phyloP scores from a whole-genome alignment of 2,797 vertebrate genomes.

The Toxotes lorentzi region DNA sequence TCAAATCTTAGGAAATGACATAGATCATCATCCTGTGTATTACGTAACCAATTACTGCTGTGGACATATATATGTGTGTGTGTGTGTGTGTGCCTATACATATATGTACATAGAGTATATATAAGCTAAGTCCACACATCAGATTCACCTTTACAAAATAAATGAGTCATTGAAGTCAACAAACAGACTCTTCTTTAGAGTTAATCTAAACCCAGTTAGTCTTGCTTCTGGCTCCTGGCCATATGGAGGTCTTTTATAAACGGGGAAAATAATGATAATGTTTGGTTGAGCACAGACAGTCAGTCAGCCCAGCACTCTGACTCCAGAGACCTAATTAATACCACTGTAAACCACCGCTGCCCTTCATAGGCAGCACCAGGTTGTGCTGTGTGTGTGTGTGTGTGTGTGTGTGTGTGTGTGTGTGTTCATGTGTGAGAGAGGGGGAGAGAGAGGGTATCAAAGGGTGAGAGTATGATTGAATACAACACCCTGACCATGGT shows the following conservation, averaged over 20 bases:
- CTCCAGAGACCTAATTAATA: constrained; percentile 85
- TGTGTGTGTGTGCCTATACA: too few species aligned
- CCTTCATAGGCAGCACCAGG: constrained; percentile 66
- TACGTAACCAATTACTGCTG: not conserved
- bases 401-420: not conserved
- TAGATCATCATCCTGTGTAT: constrained; percentile 3
- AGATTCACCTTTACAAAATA: constrained; percentile 33
- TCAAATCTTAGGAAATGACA: constrained; percentile 5
- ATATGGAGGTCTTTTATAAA: constrained; percentile 62
- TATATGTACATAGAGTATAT: not conserved
- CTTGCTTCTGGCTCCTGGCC: constrained; percentile 34
- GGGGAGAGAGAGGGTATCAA: constrained; percentile 24
- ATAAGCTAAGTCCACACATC: constrained; percentile 10
- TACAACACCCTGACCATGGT: constrained; percentile 32
- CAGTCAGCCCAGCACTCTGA: constrained; percentile 69
- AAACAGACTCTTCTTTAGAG: constrained; percentile 22
- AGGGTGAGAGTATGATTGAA: constrained; percentile 49
- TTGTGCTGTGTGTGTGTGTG: constrained; percentile 27
- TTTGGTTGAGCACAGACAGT: constrained; percentile 69
- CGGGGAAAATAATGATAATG: constrained; percentile 70
- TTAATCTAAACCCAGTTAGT: constrained; percentile 45
- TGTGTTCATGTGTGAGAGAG: too few species aligned
- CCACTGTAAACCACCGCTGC: constrained; percentile 71
- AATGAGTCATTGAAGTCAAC: constrained; percentile 32
- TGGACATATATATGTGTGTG: not conserved